These are phyloP conservation scores for Anguilla marmorata DNA, from an alignment of 2,797 vertebrate genomes.

Conservation along the genomic window DNA sequence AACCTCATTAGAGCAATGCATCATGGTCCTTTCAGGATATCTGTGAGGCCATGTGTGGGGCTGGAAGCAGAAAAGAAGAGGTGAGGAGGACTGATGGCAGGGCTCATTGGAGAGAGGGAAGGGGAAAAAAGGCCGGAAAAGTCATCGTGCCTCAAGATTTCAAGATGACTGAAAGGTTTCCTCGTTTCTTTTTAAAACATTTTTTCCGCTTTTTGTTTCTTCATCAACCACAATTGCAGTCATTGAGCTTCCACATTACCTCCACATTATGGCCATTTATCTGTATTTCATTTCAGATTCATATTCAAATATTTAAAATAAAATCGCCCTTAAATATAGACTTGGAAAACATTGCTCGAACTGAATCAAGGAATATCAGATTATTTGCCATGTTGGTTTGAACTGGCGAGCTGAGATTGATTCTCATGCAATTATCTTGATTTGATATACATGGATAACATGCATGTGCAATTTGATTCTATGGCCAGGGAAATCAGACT, in stretches of 20 bases:
- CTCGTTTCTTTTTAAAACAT: slow-evolving; percentile 1
- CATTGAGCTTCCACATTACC: background rate
- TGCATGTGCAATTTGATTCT: background rate
- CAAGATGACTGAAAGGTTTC: slow-evolving; percentile 44
- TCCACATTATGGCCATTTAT: background rate
- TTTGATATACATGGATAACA: slow-evolving; percentile 1
- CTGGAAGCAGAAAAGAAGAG: slow-evolving; percentile 34
- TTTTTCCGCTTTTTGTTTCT: background rate
- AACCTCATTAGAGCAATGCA: slow-evolving; percentile 64
- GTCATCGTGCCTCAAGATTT: slow-evolving; percentile 53
- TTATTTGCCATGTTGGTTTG: background rate
- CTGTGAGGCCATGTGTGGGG: slow-evolving; percentile 45
- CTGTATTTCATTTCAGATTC: background rate
- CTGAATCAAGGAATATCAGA: background rate
- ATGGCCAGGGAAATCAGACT: background rate
- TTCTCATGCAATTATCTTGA: slow-evolving; percentile 10
- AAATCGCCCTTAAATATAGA: background rate
- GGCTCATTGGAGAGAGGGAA: slow-evolving; percentile 54
- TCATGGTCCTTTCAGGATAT: slow-evolving; percentile 52
- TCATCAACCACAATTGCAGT: background rate
- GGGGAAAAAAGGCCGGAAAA: slow-evolving; percentile 45
- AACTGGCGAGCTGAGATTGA: background rate
- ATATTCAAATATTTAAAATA: background rate
- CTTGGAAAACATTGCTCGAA: background rate
- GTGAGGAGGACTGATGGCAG: slow-evolving; percentile 61